Base-by-base conservation (phyloP, 1,140 invertebrate genomes). In the Orchesella cincta region DNA sequence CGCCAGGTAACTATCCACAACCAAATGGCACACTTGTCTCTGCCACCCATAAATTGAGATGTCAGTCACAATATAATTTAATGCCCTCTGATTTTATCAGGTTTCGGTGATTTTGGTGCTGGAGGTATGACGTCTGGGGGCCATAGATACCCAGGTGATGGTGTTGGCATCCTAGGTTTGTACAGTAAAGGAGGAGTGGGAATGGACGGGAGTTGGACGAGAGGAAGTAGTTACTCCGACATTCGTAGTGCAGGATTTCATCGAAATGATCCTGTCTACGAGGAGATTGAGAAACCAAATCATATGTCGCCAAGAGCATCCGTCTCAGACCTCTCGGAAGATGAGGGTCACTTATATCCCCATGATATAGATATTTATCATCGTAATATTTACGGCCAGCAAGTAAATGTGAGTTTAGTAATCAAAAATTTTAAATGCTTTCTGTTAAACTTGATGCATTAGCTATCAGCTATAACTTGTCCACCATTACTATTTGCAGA, bases 191-290 rank as follows among this genome's bases (percentile, higher is more conserved):
- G 57, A 23, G 73, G 64, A 26, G 51, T 57, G 34, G 67, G 64
- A 36, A 26, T 78, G 18, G 81, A 82, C 29, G 81, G 81, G 26
- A 79, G 62, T 70, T 82, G 81, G 81, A 79, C 79, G 62, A 76
- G 81, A 75, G 81, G 81, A 29, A 80, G 81, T 34, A 82, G 81
- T 62, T 82, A 82, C 72, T 82, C 81, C 1, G 81, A 82, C 72
- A 80, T 82, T 71, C 75, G 81, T 23, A 80, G 72, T 54, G 67
- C 72, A 20, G 77, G 76, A 33, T 77, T 78, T 35, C 77, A 77
- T 39, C 77, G 79, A 31, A 62, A 26, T 46, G 81, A 82, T 52
- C 81, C 81, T 20, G 78, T 82, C 1, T 82, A 82, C 36, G 81
- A 80, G 73, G 81, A 82, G 71, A 82, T 82, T 70, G 81, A 82